Conservation (phyloP, 2,113 vertebrate genomes). For the Puffinus mauretanicus region DNA sequence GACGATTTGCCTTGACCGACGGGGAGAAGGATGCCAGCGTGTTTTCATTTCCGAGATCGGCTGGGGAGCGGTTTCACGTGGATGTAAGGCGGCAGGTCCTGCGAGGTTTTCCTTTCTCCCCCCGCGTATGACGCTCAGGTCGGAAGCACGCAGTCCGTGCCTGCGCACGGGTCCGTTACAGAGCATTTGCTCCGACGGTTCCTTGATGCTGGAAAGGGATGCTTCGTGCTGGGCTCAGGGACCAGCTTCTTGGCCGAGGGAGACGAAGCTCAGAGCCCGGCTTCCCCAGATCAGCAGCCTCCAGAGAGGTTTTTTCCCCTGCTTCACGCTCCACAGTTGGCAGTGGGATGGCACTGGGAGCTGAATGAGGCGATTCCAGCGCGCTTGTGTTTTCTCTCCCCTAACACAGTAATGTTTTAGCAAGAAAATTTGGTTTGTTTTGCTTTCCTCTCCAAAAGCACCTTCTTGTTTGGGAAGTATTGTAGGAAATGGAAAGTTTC, state of each 20-base stretch:
- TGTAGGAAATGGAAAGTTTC: background rate
- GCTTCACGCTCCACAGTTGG: background rate
- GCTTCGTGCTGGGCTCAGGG: background rate
- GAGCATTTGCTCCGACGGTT: background rate
- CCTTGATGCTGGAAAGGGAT: background rate
- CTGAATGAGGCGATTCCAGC: background rate
- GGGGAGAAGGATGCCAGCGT: background rate
- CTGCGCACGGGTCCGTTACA: background rate
- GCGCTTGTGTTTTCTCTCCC: background rate
- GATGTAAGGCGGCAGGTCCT: background rate
- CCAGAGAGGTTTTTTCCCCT: background rate
- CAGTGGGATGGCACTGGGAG: background rate
- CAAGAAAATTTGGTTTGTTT: background rate
- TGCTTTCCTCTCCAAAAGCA: background rate
- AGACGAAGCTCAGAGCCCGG: background rate
- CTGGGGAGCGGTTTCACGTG: background rate
- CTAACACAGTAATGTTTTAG: background rate
- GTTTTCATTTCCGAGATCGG: background rate
- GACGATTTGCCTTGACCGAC: too few relatives aligned
- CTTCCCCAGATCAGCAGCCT: background rate
- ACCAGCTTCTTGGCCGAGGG: background rate
- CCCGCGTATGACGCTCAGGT: background rate
- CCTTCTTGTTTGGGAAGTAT: background rate
- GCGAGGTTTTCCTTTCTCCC: background rate
- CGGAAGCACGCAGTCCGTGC: background rate